Evolutionary conservation across 2,113 vertebrate genomes (phyloP).

Genomic region (Nettapus auritus): DNA sequence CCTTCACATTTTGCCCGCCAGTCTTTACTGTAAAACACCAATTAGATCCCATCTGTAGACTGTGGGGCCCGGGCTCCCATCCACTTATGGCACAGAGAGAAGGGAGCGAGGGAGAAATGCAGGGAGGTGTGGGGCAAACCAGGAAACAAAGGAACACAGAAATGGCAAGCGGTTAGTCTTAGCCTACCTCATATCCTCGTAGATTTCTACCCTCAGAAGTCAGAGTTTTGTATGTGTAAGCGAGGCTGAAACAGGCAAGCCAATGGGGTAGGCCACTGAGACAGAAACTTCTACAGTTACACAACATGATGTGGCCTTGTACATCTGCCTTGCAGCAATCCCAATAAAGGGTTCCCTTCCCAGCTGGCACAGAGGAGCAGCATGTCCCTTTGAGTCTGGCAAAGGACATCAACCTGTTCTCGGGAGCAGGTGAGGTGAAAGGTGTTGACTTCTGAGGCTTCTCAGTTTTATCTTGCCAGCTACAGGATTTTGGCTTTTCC

Average conservation of each 20-base stretch:
- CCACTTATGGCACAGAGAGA: rapidly evolving
- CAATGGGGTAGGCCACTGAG: background rate
- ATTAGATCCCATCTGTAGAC: background rate
- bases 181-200: rapidly evolving
- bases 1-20: background rate
- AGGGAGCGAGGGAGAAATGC: rapidly evolving
- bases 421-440: background rate
- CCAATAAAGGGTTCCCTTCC: background rate
- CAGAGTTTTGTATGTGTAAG: rapidly evolving
- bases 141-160: rapidly evolving
- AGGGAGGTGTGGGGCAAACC: background rate
- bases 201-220: background rate
- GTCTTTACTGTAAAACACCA: background rate
- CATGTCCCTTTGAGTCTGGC: background rate
- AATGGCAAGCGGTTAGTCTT: background rate
- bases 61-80: background rate
- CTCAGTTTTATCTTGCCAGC: background rate
- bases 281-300: background rate
- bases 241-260: background rate
- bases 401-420: background rate
- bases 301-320: rapidly evolving
- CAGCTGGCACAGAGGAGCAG: background rate
- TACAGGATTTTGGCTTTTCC: background rate
- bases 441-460: background rate
- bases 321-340: background rate